Conservation (phyloP, 2,888 invertebrate genomes). For the Arrhopalites spinosus region DNA sequence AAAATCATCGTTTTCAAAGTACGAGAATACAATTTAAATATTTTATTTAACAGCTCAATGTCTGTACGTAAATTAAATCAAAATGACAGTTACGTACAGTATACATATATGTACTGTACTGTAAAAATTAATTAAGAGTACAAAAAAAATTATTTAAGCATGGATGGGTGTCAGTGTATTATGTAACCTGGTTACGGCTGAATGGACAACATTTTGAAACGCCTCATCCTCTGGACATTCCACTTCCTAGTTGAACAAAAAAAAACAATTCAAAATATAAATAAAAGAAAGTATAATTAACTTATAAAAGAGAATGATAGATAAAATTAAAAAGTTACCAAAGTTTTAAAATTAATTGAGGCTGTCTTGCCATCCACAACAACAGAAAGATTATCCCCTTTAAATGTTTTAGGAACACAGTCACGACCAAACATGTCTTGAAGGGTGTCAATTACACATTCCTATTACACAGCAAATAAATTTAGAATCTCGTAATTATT, state of each 20-base stretch:
- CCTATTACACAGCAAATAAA: conserved; percentile 61
- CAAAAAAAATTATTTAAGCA: neutral
- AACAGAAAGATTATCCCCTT: conserved; percentile 84
- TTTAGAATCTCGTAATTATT: no score
- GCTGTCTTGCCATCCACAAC: conserved; percentile 84
- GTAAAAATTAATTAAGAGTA: no score
- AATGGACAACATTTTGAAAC: conserved; percentile 81
- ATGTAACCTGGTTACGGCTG: conserved; percentile 82
- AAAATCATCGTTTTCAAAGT: no score
- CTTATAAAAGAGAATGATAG: no score
- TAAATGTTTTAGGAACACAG: conserved; percentile 90
- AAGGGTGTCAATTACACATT: conserved; percentile 85
- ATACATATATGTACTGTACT: no score
- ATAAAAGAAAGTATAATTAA: no score
- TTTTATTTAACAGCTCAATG: neutral
- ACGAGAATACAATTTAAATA: no score
- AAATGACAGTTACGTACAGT: neutral
- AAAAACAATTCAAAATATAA: neutral
- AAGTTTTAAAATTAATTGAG: conserved; percentile 78
- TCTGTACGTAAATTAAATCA: neutral
- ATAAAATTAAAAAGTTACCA: conserved; percentile 64
- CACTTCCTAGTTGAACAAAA: conserved; percentile 69
- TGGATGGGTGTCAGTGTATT: conserved; percentile 72
- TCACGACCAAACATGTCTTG: conserved; percentile 96
- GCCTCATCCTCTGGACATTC: conserved; percentile 78